phyloP scores from a whole-genome alignment of 2,888 invertebrate species.

The Ernsta delagoae region DNA sequence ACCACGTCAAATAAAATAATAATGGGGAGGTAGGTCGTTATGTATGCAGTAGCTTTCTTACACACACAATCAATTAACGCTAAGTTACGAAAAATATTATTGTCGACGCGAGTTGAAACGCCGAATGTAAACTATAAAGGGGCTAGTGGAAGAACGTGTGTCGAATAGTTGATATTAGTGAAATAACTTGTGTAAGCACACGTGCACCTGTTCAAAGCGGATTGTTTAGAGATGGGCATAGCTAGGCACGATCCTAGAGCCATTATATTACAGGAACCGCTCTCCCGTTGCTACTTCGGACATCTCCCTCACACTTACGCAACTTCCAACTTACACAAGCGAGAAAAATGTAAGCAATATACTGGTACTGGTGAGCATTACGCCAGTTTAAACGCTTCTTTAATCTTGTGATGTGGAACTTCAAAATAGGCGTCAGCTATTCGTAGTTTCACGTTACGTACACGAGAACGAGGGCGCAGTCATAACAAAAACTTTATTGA shows the following conservation, averaged over 20 bases:
- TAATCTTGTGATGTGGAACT: conserved; percentile 37
- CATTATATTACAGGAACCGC: conserved; percentile 47
- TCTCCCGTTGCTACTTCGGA: conserved; percentile 33
- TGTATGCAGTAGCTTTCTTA: conserved; percentile 3
- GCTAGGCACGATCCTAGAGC: conserved; percentile 46
- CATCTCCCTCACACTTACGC: conserved; percentile 41
- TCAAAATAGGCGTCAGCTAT: conserved; percentile 30
- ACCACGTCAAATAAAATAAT: conserved; percentile 20
- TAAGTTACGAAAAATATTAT: conserved; percentile 41
- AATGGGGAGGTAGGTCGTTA: neutral
- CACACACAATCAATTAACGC: conserved; percentile 29
- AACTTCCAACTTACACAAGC: conserved; percentile 24
- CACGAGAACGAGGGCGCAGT: conserved; percentile 38
- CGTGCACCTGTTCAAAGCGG: conserved; percentile 78
- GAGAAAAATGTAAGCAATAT: conserved; percentile 35
- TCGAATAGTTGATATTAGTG: conserved; percentile 59
- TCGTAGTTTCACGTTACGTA: conserved; percentile 36
- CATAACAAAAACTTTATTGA: conserved; percentile 42
- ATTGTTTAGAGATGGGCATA: conserved; percentile 58
- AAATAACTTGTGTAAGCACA: conserved; percentile 71
- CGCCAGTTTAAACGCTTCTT: conserved; percentile 39
- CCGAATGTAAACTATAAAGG: conserved; percentile 49
- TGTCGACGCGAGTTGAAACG: conserved; percentile 39
- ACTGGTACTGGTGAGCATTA: conserved; percentile 35
- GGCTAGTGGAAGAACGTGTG: conserved; percentile 51